A percentile compares a stretch with the other conserved stretches of the same genome.
phyloP scores from a whole-genome alignment of 2,797 vertebrate species.

The Gadopsis bispinosus region DNA sequence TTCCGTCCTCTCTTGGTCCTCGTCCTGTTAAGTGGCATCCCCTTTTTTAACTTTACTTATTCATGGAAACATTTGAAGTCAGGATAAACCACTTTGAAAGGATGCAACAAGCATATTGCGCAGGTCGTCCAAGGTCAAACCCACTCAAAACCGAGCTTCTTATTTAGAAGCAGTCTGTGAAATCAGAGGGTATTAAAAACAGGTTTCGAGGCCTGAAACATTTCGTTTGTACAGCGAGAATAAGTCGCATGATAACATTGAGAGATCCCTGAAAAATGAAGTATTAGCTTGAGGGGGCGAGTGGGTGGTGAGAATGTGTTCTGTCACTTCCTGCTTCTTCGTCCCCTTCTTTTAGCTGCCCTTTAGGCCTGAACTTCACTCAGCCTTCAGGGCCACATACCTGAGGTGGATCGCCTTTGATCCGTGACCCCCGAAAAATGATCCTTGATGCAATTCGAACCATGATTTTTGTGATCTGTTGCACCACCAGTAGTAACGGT shows the following conservation, averaged over 20 bases:
- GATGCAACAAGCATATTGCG: constrained; percentile 21
- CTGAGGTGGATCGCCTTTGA: neutral
- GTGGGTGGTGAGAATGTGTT: neutral
- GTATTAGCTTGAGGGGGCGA: neutral
- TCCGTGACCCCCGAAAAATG: no score
- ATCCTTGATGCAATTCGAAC: no score
- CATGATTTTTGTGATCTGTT: no score
- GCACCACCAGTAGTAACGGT: no score
- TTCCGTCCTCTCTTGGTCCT: constrained; percentile 3
- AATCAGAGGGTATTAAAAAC: constrained; percentile 18
- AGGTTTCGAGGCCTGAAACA: constrained; percentile 7
- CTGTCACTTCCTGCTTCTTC: neutral
- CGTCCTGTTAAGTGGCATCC: constrained; percentile 23
- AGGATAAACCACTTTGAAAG: constrained; percentile 53
- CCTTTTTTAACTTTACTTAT: constrained; percentile 51
- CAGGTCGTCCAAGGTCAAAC: constrained; percentile 36
- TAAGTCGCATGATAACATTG: constrained; percentile 14
- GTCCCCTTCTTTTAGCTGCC: neutral
- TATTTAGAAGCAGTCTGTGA: constrained; percentile 35
- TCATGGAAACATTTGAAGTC: constrained; percentile 64
- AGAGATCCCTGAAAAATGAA: constrained; percentile 19
- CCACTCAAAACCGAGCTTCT: constrained; percentile 38
- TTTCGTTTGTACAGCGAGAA: constrained; percentile 17
- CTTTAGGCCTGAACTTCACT: neutral
- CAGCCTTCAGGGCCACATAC: no score